Base-by-base conservation (phyloP, 2,888 invertebrate species). In the Frankliniella intonsa region DNA sequence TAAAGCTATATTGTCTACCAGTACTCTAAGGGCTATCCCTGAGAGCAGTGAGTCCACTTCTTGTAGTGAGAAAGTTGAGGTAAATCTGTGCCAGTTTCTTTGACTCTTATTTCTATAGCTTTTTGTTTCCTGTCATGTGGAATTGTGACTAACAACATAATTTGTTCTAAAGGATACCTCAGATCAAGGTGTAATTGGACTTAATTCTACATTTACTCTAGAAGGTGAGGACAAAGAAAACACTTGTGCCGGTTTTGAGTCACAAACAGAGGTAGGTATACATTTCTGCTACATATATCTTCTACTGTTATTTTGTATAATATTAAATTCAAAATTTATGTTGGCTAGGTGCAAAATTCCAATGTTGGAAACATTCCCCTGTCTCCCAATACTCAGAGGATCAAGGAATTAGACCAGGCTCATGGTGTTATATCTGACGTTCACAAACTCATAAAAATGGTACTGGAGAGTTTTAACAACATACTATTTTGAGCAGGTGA, bases 391-490 rank as follows among this genome's bases (percentile, higher is more conserved):
- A 19, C 55, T 17, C 22, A 69, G 22, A 22, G 22, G n/a, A 11
- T 22, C 11, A 69, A 69, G 22, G 69, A 69, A 19, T 69, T 69
- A 3, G 69, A 69, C 22, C 69, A 69, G 22, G 69, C 69, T 8
- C 69, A 69, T 69, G 69, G 69, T 22, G 69, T 69, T 22, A n/a
- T 69, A 22, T 69, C 69, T 69, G 69, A 69, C 11, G 22, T 69
- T 11, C 69, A 69, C 69, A 69, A 69, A 22, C 69, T 69, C 22
- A 69, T 69, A 8, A n/a, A 69, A 22, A 69, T 69, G 69, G 69
- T 69, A 22, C n/a, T n/a, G 69, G 22, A 2, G 22, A n/a, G n/a
- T n/a, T n/a, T n/a, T n/a, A n/a, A n/a, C n/a, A n/a, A n/a, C n/a
- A n/a, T n/a, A n/a, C n/a, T n/a, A n/a, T n/a, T n/a, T n/a, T n/a